Evolutionary conservation across 2,113 vertebrate genomes (phyloP), one percentile per base, ranked within the genome.

Genomic region (Mobula birostris): DNA sequence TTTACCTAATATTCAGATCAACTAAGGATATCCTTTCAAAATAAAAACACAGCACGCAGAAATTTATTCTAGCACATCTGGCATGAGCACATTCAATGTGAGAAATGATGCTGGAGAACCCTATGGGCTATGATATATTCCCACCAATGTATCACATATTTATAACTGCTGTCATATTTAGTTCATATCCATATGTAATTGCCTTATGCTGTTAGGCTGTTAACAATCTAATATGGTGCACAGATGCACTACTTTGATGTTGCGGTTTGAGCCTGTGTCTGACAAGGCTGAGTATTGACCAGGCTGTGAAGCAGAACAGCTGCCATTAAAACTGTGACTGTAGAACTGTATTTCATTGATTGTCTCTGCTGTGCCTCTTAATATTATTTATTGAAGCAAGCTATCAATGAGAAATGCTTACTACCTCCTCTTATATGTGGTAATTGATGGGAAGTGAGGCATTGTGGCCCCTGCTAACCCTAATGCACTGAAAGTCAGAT

Each of bases 391-490:
- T 97, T 96, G 98, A 96, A 96, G 97, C 95, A 96, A 96, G 96
- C 87, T 96, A 93, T 93, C 91, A 93, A 93, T 93, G 91, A 68
- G 97, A 97, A 96, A 94, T 95, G 97, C 96, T 96, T 96, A 96
- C 95, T 96, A 96, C 97, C 97, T 96, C 96, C 96, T 95, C 97
- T 98, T 98, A 98, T 98, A 98, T 98, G 98, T 97, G 97, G 98
- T 98, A 98, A 99, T 99, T 99, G 98, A 98, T 97, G 97, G 97
- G 97, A 97, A 96, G 96, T 96, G 97, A 98, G 97, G 97, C 97
- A 97, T 97, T 95, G 96, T 95, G 94, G 94, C 97, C 97, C 96
- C 96, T 96, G 96, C 96, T 98, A 98, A 98, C 98, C 98, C 97
- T 96, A 95, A 96, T 96, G 96, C 97, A 96, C 97, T 97, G 97